Conservation (phyloP, 2,797 vertebrate genomes). For the Nannoperca obscura region DNA sequence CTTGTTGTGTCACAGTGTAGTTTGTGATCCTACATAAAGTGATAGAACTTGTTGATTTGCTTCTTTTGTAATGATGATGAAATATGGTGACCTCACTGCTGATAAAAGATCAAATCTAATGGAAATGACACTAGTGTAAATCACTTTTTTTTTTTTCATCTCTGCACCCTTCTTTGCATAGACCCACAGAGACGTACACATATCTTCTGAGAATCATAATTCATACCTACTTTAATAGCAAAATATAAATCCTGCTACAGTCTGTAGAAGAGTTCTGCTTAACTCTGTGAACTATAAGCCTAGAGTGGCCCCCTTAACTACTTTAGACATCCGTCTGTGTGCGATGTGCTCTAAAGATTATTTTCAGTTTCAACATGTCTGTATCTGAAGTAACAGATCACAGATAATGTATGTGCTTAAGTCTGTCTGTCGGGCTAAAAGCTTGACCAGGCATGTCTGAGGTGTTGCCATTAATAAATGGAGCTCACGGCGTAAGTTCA, state of each 20-base stretch:
- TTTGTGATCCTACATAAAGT: background rate
- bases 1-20: background rate
- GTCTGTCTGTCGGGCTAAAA: background rate
- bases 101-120: background rate
- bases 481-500: background rate
- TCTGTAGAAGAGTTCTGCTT: background rate
- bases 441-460: conserved; percentile 35
- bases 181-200: background rate
- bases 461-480: conserved; percentile 28
- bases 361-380: conserved; percentile 28
- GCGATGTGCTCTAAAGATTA: no score
- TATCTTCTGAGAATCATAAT: background rate
- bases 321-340: background rate
- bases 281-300: background rate
- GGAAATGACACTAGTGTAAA: no score
- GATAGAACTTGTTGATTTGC: background rate
- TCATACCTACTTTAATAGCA: background rate
- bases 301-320: background rate
- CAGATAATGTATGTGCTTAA: background rate
- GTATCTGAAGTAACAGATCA: background rate
- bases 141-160: no score
- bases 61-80: background rate
- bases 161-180: background rate
- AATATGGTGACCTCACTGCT: background rate
- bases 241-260: background rate